These are phyloP conservation scores for Diplodus puntazzo DNA, from an alignment of 2,797 vertebrate genomes.

Conservation along the genomic window DNA sequence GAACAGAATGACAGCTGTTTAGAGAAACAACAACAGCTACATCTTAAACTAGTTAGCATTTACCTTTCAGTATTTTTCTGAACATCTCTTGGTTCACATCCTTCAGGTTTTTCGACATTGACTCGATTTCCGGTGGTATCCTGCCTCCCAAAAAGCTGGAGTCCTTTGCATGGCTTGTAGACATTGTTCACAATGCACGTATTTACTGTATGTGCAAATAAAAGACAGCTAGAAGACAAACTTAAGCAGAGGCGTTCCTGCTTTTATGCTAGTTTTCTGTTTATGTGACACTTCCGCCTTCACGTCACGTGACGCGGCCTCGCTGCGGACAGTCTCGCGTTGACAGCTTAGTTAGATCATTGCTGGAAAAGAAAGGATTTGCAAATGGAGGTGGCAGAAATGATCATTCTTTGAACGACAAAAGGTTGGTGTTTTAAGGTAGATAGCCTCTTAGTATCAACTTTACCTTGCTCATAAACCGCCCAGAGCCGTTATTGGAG, in stretches of 20 bases:
- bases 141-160: conserved; percentile 83
- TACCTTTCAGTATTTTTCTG: conserved; percentile 87
- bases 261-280: conserved; percentile 8
- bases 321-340: conserved; percentile 61
- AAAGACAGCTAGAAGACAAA: not conserved
- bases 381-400: conserved; percentile 77
- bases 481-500: accelerated
- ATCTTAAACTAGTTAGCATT: not conserved
- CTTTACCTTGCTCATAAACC: accelerated
- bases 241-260: accelerated
- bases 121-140: conserved; percentile 87
- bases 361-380: conserved; percentile 69
- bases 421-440: conserved; percentile 60
- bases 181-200: conserved; percentile 61
- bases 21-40: not conserved
- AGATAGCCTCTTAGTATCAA: accelerated
- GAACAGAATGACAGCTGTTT: not conserved
- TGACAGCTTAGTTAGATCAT: conserved; percentile 23
- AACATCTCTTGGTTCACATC: conserved; percentile 87
- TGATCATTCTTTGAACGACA: conserved; percentile 52
- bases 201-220: not conserved
- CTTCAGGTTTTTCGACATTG: conserved; percentile 85
- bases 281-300: conserved; percentile 65
- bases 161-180: conserved; percentile 59
- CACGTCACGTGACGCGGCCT: conserved; percentile 60